These are phyloP conservation scores for Amiota minor DNA, from an alignment of 2,888 invertebrate species.

Conservation along the genomic window DNA sequence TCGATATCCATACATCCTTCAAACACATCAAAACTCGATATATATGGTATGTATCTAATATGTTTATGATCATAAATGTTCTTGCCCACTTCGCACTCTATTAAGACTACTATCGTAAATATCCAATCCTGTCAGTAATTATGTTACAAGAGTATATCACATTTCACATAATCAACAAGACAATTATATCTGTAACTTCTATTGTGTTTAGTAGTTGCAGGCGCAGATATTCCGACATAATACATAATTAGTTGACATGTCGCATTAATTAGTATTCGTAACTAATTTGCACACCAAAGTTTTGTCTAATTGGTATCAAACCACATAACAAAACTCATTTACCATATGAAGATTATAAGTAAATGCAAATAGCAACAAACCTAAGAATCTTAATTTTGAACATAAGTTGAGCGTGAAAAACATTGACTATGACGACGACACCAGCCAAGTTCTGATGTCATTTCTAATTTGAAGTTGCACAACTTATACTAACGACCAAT, in stretches of 20 bases:
- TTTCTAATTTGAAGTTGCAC: conserved; percentile 22
- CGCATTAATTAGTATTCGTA: conserved; percentile 6
- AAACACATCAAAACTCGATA: too few species aligned
- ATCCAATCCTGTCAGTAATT: too few species aligned
- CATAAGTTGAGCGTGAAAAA: background rate
- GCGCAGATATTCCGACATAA: background rate
- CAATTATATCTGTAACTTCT: too few species aligned
- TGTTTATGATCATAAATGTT: too few species aligned
- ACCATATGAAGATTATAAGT: conserved; percentile 10
- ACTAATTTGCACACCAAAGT: conserved; percentile 4
- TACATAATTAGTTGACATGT: conserved; percentile 6
- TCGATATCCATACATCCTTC: too few species aligned
- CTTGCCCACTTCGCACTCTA: too few species aligned
- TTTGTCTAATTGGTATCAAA: conserved; percentile 6
- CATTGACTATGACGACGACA: background rate
- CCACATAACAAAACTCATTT: conserved; percentile 6
- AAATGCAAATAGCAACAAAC: conserved; percentile 8
- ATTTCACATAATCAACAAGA: too few species aligned
- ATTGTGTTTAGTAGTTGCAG: too few species aligned
- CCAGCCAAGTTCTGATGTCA: background rate
- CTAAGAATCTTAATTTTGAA: background rate
- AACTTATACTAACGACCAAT: conserved; percentile 18
- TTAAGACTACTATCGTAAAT: too few species aligned
- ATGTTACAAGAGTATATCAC: too few species aligned
- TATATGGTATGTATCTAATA: too few species aligned